Conservation (phyloP, 2,797 vertebrate genomes). For the Mormyrops boulengeri region DNA sequence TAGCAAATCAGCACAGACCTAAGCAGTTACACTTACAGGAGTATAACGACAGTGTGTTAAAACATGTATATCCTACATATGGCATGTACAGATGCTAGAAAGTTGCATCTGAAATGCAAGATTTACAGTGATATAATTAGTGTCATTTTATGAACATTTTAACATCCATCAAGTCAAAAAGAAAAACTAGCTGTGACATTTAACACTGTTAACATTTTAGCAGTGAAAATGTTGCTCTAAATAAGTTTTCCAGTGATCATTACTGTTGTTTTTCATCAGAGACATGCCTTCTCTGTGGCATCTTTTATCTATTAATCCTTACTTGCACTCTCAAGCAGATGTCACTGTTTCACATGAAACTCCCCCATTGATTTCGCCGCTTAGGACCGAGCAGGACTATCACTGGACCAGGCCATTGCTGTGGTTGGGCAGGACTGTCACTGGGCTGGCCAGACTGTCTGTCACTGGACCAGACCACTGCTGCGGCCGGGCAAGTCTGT, state of each 20-base stretch:
- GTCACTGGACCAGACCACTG: neutral
- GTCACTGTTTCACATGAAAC: slow-evolving; percentile 28
- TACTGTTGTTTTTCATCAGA: neutral
- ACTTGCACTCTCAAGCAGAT: slow-evolving; percentile 17
- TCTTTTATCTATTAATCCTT: slow-evolving; percentile 5
- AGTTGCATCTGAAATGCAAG: neutral
- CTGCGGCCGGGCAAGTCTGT: neutral
- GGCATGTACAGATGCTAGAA: neutral
- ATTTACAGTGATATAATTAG: neutral
- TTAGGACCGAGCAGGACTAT: neutral
- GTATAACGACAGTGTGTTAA: neutral
- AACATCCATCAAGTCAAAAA: neutral
- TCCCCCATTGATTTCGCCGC: neutral
- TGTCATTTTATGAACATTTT: neutral
- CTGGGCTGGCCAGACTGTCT: neutral
- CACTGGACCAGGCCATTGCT: neutral
- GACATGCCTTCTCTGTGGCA: neutral
- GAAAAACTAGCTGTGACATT: neutral
- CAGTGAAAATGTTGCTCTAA: neutral
- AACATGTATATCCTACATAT: neutral
- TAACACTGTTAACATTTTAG: neutral
- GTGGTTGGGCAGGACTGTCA: neutral
- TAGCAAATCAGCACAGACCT: neutral
- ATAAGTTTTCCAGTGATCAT: neutral
- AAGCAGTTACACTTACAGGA: neutral